Evolutionary conservation across 1,140 invertebrate species (phyloP).

Genomic region (Chrysopa pallens): DNA sequence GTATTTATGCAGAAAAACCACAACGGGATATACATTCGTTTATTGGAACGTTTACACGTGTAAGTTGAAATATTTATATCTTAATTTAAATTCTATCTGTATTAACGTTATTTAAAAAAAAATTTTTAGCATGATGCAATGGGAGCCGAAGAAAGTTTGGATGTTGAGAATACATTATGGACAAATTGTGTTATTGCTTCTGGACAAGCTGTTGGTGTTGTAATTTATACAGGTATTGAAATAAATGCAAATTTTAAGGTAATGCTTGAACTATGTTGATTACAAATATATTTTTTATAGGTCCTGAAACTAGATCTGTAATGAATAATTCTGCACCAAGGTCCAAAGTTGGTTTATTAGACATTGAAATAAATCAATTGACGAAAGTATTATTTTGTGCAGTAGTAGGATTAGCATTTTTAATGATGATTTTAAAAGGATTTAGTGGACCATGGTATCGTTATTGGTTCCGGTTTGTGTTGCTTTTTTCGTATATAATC

Average conservation of each 20-base stretch:
- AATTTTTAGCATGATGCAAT: constrained; percentile 38
- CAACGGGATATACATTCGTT: constrained; percentile 97
- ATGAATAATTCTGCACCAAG: constrained; percentile 97
- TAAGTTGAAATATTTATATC: constrained; percentile 19
- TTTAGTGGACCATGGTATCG: constrained; percentile 93
- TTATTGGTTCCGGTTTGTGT: constrained; percentile 90
- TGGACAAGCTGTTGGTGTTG: constrained; percentile 84
- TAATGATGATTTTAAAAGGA: constrained; percentile 92
- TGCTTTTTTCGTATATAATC: constrained; percentile 98
- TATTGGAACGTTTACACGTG: constrained; percentile 82
- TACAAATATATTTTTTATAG: constrained; percentile 15
- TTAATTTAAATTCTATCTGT: constrained; percentile 1
- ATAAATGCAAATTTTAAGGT: neutral
- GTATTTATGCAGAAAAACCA: constrained; percentile 91
- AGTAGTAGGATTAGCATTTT: constrained; percentile 74
- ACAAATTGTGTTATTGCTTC: constrained; percentile 95
- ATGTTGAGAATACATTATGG: constrained; percentile 96
- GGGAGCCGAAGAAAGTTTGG: constrained; percentile 59
- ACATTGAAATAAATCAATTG: constrained; percentile 88
- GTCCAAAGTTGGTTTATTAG: constrained; percentile 87
- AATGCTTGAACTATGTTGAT: neutral
- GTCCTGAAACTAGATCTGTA: constrained; percentile 84
- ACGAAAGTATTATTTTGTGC: constrained; percentile 92
- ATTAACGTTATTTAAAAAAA: constrained; percentile 4
- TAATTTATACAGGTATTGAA: constrained; percentile 76